These are phyloP conservation scores for Edolisoma coerulescens DNA, from an alignment of 2,113 vertebrate genomes.

Conservation along the genomic window DNA sequence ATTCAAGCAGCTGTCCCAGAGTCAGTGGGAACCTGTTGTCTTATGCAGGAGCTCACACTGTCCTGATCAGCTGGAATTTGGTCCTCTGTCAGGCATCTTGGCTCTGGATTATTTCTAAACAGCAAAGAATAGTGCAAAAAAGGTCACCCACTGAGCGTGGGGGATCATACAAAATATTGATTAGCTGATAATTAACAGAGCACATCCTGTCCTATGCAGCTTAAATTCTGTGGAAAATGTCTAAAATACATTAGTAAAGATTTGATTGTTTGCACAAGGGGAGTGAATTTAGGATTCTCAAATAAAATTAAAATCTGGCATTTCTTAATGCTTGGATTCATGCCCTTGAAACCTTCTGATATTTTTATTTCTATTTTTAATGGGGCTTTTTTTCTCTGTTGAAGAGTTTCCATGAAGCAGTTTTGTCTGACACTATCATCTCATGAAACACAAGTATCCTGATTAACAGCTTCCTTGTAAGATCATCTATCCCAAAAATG, in stretches of 20 bases:
- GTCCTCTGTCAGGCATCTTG: background rate
- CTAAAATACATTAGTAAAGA: background rate
- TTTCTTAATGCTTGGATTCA: background rate
- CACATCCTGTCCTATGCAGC: background rate
- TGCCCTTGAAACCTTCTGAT: background rate
- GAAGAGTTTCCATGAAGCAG: background rate
- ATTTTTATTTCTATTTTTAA: background rate
- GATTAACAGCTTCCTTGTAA: slow-evolving; percentile 2
- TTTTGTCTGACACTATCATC: background rate
- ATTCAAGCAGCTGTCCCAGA: background rate
- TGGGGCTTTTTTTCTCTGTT: background rate
- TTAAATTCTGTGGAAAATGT: background rate
- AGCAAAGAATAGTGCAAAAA: background rate
- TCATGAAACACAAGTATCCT: background rate
- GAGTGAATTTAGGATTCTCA: background rate
- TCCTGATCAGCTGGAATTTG: background rate
- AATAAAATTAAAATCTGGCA: background rate
- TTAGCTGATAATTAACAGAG: background rate
- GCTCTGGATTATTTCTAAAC: background rate
- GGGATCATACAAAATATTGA: background rate
- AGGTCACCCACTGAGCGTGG: background rate
- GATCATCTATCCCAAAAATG: background rate
- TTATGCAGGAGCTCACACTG: background rate
- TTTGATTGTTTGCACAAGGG: background rate
- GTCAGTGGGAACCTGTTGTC: background rate